These are phyloP conservation scores for Clarias platycephalus DNA, from an alignment of 2,797 vertebrate genomes.

Conservation along the genomic window DNA sequence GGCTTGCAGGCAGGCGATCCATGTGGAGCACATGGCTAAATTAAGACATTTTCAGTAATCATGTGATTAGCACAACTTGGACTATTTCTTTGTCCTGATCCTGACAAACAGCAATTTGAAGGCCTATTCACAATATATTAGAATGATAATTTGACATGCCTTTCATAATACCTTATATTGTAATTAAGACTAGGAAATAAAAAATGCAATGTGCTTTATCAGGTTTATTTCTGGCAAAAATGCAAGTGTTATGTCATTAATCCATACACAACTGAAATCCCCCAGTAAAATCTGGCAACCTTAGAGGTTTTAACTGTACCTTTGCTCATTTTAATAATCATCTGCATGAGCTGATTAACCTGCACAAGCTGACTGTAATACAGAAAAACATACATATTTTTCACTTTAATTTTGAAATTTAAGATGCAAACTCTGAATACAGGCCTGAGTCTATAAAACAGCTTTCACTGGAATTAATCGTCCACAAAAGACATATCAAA, in stretches of 20 bases:
- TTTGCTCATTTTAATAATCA: no score
- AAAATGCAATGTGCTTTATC: not conserved
- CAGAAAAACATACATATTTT: not conserved
- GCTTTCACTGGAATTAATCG: not conserved
- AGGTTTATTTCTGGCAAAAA: not conserved
- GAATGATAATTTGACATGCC: not conserved
- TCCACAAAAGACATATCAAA: constrained; percentile 64
- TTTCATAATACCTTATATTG: not conserved
- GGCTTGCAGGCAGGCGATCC: not conserved
- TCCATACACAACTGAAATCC: not conserved
- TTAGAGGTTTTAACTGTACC: not conserved
- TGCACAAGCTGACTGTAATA: not conserved
- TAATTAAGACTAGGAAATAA: no score
- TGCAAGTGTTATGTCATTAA: not conserved
- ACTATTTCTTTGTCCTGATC: not conserved
- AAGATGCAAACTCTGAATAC: constrained; percentile 8
- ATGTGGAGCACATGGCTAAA: not conserved
- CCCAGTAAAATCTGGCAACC: not conserved
- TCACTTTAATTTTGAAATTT: not conserved
- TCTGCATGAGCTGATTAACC: not conserved
- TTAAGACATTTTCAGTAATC: not conserved
- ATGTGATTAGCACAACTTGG: not conserved
- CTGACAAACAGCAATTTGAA: not conserved
- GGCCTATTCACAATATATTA: not conserved
- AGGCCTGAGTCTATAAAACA: not conserved